Percentiles rank a stretch among this genome's conserved stretches.
These are phyloP conservation scores for Chroicocephalus ridibundus DNA, from an alignment of 2,113 vertebrate genomes.

Conservation along the genomic window DNA sequence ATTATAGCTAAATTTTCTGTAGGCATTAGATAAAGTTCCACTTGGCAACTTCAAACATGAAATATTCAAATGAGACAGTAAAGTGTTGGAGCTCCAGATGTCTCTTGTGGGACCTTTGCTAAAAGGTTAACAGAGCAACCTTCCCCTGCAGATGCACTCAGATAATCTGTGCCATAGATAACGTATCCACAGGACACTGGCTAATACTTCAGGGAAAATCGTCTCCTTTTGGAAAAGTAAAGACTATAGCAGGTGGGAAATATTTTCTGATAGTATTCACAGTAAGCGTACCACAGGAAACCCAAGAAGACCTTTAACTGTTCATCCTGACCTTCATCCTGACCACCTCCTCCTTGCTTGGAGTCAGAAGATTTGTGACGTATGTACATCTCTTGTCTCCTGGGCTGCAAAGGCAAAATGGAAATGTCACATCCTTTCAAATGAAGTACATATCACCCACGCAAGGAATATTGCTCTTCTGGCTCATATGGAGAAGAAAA, in stretches of 20 bases:
- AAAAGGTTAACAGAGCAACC: background rate
- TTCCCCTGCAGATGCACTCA: background rate
- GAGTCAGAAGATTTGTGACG: background rate
- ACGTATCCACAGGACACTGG: accelerated
- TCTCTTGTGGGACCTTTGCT: background rate
- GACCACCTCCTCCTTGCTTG: background rate
- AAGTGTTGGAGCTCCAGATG: background rate
- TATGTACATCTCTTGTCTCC: background rate
- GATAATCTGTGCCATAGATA: background rate
- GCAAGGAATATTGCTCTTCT: background rate
- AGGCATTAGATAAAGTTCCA: background rate
- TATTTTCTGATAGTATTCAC: background rate
- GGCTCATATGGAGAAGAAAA: background rate
- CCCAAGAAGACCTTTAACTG: background rate
- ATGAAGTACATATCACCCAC: background rate
- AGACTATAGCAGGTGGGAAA: background rate
- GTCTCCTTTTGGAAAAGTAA: background rate
- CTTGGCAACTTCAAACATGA: background rate
- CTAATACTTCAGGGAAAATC: background rate
- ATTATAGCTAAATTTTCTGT: background rate
- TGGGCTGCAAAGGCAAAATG: background rate
- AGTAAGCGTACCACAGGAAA: background rate
- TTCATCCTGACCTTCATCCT: background rate
- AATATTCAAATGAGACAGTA: background rate
- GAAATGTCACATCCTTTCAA: background rate